Percentiles rank a stretch among this genome's conserved stretches.
Evolutionary conservation across 2,797 vertebrate genomes (phyloP).

Genomic region (Rhabdophis nuchalis): DNA sequence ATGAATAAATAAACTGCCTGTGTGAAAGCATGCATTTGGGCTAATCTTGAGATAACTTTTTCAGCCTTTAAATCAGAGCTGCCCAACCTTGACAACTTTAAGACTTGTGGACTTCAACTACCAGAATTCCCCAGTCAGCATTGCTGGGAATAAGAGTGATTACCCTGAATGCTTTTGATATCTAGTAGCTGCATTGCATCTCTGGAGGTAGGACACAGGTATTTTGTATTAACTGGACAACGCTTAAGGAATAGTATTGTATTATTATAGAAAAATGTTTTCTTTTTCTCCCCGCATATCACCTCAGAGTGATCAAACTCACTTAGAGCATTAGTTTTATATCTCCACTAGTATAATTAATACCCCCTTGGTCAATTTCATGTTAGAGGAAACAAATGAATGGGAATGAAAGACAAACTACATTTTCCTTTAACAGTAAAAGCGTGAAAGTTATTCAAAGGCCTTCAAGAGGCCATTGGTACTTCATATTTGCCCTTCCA

Average conservation of each 20-base stretch:
- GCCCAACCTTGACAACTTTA: not conserved
- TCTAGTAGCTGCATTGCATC: not conserved
- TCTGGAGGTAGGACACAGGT: not conserved
- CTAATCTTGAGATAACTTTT: not conserved
- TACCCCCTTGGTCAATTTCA: not conserved
- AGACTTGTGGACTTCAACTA: not conserved
- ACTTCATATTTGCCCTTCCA: not conserved
- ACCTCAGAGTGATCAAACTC: too few species aligned
- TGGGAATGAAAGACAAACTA: constrained; percentile 7
- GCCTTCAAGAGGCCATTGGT: not conserved
- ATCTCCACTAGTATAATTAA: constrained; percentile 3
- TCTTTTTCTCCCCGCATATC: not conserved
- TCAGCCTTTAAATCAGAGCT: not conserved
- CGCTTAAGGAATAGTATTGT: not conserved
- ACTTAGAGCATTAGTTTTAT: not conserved
- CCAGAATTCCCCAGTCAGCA: too few species aligned
- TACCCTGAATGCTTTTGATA: not conserved
- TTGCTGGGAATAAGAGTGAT: not conserved
- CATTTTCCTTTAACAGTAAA: not conserved
- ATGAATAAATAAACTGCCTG: not conserved
- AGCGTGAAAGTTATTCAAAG: not conserved
- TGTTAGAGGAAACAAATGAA: constrained; percentile 13
- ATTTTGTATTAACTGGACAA: not conserved
- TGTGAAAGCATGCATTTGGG: too few species aligned
- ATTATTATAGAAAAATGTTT: not conserved